phyloP scores from a whole-genome alignment of 2,113 vertebrate genomes.

The Paracyprichromis sp. region DNA sequence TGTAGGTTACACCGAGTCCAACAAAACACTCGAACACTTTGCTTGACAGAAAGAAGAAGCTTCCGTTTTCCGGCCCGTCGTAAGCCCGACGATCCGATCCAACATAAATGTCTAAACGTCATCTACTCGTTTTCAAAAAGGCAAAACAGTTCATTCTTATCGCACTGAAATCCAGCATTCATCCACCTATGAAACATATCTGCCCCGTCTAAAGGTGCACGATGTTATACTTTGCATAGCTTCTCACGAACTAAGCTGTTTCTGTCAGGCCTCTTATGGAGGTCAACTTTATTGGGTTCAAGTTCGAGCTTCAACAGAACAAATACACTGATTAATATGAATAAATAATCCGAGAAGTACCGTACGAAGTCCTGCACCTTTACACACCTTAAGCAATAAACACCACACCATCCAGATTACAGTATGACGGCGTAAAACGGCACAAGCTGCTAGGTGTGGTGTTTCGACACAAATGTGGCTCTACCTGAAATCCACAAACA shows the following conservation, averaged over 20 bases:
- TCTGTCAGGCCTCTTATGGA: not conserved
- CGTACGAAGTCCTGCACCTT: not conserved
- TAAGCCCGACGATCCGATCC: not conserved
- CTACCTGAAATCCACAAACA: not conserved
- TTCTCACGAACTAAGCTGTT: not conserved
- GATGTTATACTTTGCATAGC: not conserved
- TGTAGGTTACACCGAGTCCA: not conserved
- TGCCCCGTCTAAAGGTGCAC: not conserved
- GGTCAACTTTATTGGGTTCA: not conserved
- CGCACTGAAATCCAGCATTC: not conserved
- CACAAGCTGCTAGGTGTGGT: not conserved
- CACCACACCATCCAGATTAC: not conserved
- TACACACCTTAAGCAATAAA: not conserved
- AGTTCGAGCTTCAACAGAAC: not conserved
- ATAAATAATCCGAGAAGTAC: not conserved
- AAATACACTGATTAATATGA: not conserved
- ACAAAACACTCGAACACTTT: not conserved
- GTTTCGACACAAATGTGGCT: not conserved
- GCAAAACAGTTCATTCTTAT: not conserved
- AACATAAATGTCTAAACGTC: not conserved
- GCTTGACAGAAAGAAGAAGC: not conserved
- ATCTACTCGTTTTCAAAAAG: not conserved
- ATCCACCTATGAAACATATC: not conserved
- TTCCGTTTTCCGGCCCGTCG: not conserved
- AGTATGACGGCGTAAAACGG: not conserved